These are phyloP conservation scores for Sebastes reedi DNA, from an alignment of 2,797 vertebrate species.

Conservation along the genomic window DNA sequence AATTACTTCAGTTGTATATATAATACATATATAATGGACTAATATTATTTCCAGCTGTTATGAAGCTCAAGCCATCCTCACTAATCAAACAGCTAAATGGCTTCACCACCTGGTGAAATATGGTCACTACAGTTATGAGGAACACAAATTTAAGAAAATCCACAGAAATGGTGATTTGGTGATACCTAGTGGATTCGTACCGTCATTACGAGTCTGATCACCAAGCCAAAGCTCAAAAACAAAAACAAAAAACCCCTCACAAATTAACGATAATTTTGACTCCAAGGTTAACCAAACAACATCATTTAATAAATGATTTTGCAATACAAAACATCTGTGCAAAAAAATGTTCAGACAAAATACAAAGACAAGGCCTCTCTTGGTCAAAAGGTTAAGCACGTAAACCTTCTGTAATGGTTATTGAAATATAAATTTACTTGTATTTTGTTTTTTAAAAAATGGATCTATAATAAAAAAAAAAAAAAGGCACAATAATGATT, in stretches of 20 bases:
- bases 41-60: conserved; percentile 55
- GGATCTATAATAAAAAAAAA: conserved; percentile 14
- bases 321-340: conserved; percentile 86
- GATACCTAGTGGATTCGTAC: conserved; percentile 47
- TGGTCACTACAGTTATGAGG: neutral
- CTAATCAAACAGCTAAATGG: neutral
- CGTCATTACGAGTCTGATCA: conserved; percentile 13
- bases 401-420: conserved; percentile 71
- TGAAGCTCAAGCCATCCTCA: fast-evolving
- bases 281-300: conserved; percentile 67
- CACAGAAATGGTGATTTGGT: conserved; percentile 7
- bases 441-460: conserved; percentile 9
- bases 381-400: conserved; percentile 69
- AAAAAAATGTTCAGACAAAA: conserved; percentile 80
- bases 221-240: neutral
- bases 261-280: neutral
- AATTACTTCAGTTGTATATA: neutral
- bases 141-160: neutral
- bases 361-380: conserved; percentile 79
- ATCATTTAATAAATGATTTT: conserved; percentile 84
- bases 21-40: neutral
- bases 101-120: conserved; percentile 40
- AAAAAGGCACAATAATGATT: conserved; percentile 39
- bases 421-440: conserved; percentile 46
- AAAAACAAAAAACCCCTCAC: neutral